phyloP scores from a whole-genome alignment of 1,140 invertebrate genomes.

The Achatina immaculata region DNA sequence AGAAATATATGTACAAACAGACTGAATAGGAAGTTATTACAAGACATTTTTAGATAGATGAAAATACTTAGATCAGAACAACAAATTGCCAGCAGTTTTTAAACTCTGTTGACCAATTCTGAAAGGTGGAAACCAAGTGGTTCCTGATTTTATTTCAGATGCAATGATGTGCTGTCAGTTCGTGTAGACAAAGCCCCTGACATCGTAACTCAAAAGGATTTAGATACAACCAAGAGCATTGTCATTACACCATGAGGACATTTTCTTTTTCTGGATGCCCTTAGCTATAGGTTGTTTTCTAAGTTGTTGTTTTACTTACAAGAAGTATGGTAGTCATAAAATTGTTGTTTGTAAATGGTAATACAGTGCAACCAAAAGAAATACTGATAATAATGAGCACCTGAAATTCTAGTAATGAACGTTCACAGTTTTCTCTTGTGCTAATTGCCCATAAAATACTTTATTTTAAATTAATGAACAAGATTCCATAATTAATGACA shows the following conservation, averaged over 20 bases:
- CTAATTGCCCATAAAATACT: too few species aligned
- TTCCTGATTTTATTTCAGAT: slow-evolving; percentile 22
- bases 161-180: slow-evolving; percentile 8
- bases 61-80: too few species aligned
- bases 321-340: not conserved
- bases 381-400: too few species aligned
- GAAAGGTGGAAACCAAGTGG: not conserved
- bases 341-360: not conserved
- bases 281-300: not conserved
- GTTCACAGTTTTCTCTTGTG: too few species aligned
- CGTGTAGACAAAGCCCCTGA: slow-evolving; percentile 23
- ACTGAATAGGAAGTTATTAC: too few species aligned
- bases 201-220: not conserved
- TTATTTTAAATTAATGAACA: too few species aligned
- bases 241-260: not conserved
- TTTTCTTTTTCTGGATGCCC: not conserved
- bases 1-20: too few species aligned
- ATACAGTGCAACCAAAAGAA: too few species aligned
- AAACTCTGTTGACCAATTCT: not conserved
- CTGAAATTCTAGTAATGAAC: too few species aligned
- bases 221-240: slow-evolving; percentile 24
- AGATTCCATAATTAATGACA: too few species aligned
- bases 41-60: too few species aligned
- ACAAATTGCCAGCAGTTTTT: too few species aligned
- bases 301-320: not conserved